Conservation (phyloP, 2,797 vertebrate species). For the Microcaecilia unicolor region DNA sequence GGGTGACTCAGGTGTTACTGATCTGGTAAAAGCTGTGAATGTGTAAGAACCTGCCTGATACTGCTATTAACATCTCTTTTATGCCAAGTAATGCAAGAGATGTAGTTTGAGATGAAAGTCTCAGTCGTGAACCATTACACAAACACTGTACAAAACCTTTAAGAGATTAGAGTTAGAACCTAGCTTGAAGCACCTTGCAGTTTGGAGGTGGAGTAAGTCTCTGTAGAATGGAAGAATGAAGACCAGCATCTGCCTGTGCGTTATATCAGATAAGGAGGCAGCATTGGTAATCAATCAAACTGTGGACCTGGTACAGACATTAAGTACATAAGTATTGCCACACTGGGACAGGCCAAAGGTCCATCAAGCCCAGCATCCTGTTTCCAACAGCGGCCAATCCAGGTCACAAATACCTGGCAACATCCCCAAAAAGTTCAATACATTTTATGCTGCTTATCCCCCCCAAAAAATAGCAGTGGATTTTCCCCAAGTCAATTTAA, state of each 20-base stretch:
- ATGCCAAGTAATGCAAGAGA: conserved; percentile 49
- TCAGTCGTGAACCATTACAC: conserved; percentile 56
- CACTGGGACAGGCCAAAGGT: too few species aligned
- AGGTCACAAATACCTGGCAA: too few species aligned
- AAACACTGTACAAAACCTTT: conserved; percentile 52
- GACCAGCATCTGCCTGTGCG: conserved; percentile 18
- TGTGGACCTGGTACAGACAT: too few species aligned
- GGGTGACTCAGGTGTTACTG: conserved; percentile 35
- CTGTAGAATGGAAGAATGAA: conserved; percentile 15
- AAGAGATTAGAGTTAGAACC: conserved; percentile 47
- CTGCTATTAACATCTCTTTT: conserved; percentile 47
- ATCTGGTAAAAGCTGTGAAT: conserved; percentile 41
- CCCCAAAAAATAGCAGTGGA: too few species aligned
- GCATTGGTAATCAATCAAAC: too few species aligned
- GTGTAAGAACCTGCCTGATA: conserved; percentile 42
- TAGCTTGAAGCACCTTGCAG: conserved; percentile 39
- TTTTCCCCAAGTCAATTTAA: too few species aligned
- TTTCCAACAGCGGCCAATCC: too few species aligned
- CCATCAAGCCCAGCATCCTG: too few species aligned
- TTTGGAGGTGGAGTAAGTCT: conserved; percentile 25
- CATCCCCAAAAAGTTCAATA: too few species aligned
- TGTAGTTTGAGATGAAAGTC: conserved; percentile 42
- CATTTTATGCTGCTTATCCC: too few species aligned
- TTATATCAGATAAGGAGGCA: conserved; percentile 22
- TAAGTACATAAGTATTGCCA: too few species aligned